Evolutionary conservation across 2,888 invertebrate genomes (phyloP), one percentile per base, ranked within the genome.

Genomic region (Pterostichus madidus): DNA sequence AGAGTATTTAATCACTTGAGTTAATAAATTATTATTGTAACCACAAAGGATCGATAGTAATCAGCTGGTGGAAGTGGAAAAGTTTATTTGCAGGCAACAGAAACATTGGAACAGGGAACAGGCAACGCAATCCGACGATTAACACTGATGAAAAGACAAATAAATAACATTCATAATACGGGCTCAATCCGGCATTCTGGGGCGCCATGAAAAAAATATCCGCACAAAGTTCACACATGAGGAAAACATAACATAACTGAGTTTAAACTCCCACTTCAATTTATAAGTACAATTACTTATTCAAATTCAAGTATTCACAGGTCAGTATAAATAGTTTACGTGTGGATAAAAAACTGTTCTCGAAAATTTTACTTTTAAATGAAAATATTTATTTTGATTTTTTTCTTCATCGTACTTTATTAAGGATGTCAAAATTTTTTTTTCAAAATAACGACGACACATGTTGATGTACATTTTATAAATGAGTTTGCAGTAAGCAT

Each of bases 1-100:
- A 81, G 73, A 81, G 59, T 75, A 71, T 81, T 81, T 56, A 81
- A 81, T 75, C 75, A 75, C 46, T 73, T 59, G 10, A 73, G 56
- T 83, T 81, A 84, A 84, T 85, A 85, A 84, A 85, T 85, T 85
- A 85, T 83, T 84, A 84, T 84, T 83, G 83, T 75, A 64, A 79
- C 56, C 84, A 64, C 71, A 81, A 13, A 59, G 75, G 83, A 84
- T 85, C 84, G 84, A 84, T 84, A 85, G 84, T 85, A 85, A 85
- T 82, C 84, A 84, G 80, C 83, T 83, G 64, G 83, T 84, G n/a
- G n/a, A 64, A 17, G 44, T 15, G 44, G 61, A 61, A 79, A 64
- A 79, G 61, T 64, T 79, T 80, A 80, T 80, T 68, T 64, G 44
- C 52, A 79, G 46, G 61, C 46, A 79, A 15, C 31, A n/a, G 11